Evolutionary conservation across 2,113 vertebrate species (phyloP), one percentile per base, ranked within the genome.

Genomic region (Leuciscus idus): DNA sequence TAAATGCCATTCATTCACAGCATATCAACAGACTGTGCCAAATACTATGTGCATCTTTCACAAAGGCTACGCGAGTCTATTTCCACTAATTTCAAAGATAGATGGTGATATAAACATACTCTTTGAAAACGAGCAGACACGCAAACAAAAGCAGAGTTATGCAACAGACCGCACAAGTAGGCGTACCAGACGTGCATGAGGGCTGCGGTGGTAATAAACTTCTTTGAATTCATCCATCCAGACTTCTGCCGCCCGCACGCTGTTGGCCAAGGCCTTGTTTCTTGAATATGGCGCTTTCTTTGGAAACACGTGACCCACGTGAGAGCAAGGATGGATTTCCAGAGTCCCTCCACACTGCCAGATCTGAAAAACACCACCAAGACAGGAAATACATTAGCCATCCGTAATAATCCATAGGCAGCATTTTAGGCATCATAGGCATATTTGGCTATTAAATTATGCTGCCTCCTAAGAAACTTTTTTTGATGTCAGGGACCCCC

Each of bases 301-400:
- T 19, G 98, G 98, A 90, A 99, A 99, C 73, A 99, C 92, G 0
- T 99, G 98, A 61, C 98, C 98, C 64, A 99, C 98, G 0, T 99
- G 98, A 59, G 98, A 99, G 92, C 98, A 99, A 0, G 98, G 98
- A 91, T 99, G 98, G 87, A 96, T 91, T 93, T 99, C 98, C 90
- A 99, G 95, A 88, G 93, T 97, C 85, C 98, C 98, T 46, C 98
- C 98, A 66, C 98, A 99, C 88, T 99, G 98, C 98, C 98, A 99
- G 92, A 99, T 99, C 98, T 99, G 91, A 21, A 30, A 39, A 86
- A 88, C 85, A 90, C 48, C 66, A 89, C 15, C 52, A 85, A 15
- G 84, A 84, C 23, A 4, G 87, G 81, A 78, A 89, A 85, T 26
- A 79, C 64, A 82, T 92, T 88, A 89, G 83, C 21, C 59, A 23